Conservation (phyloP, 2,888 invertebrate species). For the Xanthorhoe designata region DNA sequence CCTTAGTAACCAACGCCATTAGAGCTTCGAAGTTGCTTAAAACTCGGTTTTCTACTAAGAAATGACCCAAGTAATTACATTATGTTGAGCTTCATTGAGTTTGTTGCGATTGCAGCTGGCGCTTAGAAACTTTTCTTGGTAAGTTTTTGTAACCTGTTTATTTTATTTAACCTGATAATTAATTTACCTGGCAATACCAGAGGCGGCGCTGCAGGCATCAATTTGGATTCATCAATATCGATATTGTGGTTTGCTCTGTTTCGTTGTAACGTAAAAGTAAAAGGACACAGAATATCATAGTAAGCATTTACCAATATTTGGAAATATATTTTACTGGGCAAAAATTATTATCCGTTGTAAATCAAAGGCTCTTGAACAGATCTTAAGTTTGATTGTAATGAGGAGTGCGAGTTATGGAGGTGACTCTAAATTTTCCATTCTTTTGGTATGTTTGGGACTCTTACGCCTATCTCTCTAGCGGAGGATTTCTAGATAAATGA, state of each 20-base stretch:
- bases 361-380: too few species aligned
- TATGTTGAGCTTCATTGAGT: conserved; percentile 23
- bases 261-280: not conserved
- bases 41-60: conserved; percentile 8
- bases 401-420: too few species aligned
- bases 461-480: too few species aligned
- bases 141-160: not conserved
- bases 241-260: not conserved
- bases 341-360: too few species aligned
- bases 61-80: conserved; percentile 32
- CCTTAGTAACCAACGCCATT: not conserved
- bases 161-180: not conserved
- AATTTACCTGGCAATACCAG: conserved; percentile 1
- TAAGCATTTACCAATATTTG: too few species aligned
- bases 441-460: too few species aligned
- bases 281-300: not conserved
- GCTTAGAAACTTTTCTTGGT: conserved; percentile 7
- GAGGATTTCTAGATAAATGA: too few species aligned
- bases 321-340: too few species aligned
- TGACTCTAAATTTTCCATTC: too few species aligned
- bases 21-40: not conserved
- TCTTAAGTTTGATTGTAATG: too few species aligned
- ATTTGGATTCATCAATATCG: not conserved
- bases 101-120: conserved; percentile 14
- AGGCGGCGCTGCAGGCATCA: not conserved